Base-by-base conservation (phyloP, 2,888 invertebrate genomes). In the Hydriomena furcata region DNA sequence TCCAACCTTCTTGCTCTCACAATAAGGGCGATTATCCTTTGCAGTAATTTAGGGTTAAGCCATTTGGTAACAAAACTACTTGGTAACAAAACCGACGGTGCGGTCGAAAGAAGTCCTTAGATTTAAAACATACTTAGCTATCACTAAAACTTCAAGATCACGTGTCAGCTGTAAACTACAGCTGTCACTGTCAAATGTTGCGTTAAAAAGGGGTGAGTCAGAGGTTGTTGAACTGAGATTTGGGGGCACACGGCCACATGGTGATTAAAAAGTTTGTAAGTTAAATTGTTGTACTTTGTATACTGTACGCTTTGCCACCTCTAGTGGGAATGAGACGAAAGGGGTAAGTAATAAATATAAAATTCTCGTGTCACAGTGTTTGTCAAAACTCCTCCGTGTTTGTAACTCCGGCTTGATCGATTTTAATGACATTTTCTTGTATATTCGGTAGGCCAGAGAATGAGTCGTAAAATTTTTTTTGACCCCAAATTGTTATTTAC, bases 121-220 rank as follows among this genome's bases (percentile, higher is more conserved):
- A 80, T 83, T 84, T 83, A 79, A 84, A 80, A 75, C 82, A 78
- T 79, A 78, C 71, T 80, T 77, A 54, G 27, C 25, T 17, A 34
- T 31, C 45, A 49, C 42, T 25, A 2, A 25, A 25, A 3, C 1
- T 8, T 27, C 27, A 27, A 1, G 4, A 17, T 3, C 17, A 17
- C 17, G 17, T 17, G 17, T 4, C 4, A 17, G 17, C 17, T 2
- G 17, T 3, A 2, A 17, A n/a, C 49, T 49, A 47, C 25, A 50
- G 40, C 34, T 32, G 42, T 41, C 25, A 43, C n/a, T 10, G 8
- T 28, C 41, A 34, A 20, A 17, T 23, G 37, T 23, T 10, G 5
- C 7, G 27, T 25, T 17, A 11, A 7, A 28, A 7, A 17, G 7
- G 10, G 17, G 10, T 53, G 51, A 51, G 12, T 52, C 45, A 43